These are phyloP conservation scores for Acronicta aceris DNA, from an alignment of 2,888 invertebrate genomes.

Conservation along the genomic window DNA sequence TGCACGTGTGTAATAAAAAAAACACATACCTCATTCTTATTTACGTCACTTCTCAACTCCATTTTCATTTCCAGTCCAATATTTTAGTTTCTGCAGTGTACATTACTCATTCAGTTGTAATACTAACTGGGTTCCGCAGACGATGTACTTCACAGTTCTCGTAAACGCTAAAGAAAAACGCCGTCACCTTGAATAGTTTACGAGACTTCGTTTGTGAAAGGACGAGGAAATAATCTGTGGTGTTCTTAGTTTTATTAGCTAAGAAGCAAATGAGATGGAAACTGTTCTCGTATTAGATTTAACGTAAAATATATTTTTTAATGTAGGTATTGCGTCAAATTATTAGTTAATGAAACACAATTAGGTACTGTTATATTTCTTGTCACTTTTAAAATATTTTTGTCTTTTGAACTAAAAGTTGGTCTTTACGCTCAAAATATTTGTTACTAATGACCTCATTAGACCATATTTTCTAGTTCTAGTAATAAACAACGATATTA, in stretches of 20 bases:
- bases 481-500: too few species aligned
- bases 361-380: neutral
- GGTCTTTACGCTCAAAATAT: too few species aligned
- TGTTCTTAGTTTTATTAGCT: slow-evolving; percentile 22
- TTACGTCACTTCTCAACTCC: slow-evolving; percentile 35
- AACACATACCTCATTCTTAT: slow-evolving; percentile 24
- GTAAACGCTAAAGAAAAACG: slow-evolving; percentile 48
- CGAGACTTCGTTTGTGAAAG: slow-evolving; percentile 36
- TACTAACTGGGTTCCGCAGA: slow-evolving; percentile 34
- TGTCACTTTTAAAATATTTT: too few species aligned
- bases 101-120: slow-evolving; percentile 48
- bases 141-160: slow-evolving; percentile 26
- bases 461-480: too few species aligned
- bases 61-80: slow-evolving; percentile 23
- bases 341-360: too few species aligned
- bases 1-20: too few species aligned
- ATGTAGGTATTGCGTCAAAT: too few species aligned
- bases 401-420: too few species aligned
- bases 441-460: too few species aligned
- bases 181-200: slow-evolving; percentile 51
- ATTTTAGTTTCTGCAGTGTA: slow-evolving; percentile 35
- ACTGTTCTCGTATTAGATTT: neutral
- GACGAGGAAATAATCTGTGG: slow-evolving; percentile 36
- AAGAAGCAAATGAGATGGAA: neutral
- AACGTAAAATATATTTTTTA: neutral